Base-by-base conservation (phyloP, 2,888 invertebrate genomes). In the Hedya salicella region DNA sequence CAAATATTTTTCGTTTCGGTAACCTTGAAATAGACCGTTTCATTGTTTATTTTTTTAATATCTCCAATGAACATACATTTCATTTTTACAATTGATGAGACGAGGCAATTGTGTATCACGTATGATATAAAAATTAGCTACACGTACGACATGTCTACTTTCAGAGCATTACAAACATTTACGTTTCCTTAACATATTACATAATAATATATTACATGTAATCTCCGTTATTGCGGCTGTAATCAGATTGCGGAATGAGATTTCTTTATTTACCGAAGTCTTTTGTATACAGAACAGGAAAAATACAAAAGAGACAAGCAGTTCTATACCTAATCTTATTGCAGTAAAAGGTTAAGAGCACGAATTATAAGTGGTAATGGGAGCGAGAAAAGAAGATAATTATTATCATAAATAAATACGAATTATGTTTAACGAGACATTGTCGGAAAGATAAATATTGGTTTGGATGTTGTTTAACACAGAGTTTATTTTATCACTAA, bases 341-440 rank as follows among this genome's bases (percentile, higher is more conserved):
- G 42, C 14, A 17, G 44, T 16, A 56, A 16, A 30, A 25, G 5
- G 25, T 13, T 14, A 8, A 30, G 6, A 21, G 13, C 6, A 0
- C 21, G 54, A 11, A 56, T 9, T 40, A 19, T 44, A 25, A 2
- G 16, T 44, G 30, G n/a, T 30, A 30, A 30, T 30, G 36, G 25
- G 11, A 42, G 21, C 3, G 42, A n/a, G 14, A 49, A 25, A 59
- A 52, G 44, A 64, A 17, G 36, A n/a, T 50, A 39, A 44, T 46
- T 52, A 64, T 50, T 52, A 21, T 52, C 50, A 44, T 52, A 64
- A 59, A 64, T 48, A 62, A 50, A 44, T 44, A 36, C 13, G 36
- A 62, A 8, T 14, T 40, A 48, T 32, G 21, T 56, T 64, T 25
- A 44, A 16, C 14, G 16, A 44, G 6, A 6, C 13, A 50, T 44